phyloP scores from a whole-genome alignment of 1,140 invertebrate species.

The Andrena cerasifolii region DNA sequence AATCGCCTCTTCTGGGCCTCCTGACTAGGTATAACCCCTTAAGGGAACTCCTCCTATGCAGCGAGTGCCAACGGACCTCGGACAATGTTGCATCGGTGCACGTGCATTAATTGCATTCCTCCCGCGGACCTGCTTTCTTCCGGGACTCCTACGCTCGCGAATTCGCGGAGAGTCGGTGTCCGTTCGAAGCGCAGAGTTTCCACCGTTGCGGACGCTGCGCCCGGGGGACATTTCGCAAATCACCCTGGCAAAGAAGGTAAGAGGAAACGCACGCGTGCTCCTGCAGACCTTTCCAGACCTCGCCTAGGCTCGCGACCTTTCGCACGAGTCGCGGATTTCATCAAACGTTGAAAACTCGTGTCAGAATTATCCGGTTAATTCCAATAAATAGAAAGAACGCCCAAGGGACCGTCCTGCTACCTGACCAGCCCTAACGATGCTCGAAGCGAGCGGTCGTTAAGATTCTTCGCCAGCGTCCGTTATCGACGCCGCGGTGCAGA shows the following conservation, averaged over 20 bases:
- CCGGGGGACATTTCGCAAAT: slow-evolving; percentile 1
- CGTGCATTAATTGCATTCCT: slow-evolving; percentile 48
- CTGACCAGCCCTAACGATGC: background rate
- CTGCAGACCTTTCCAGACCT: background rate
- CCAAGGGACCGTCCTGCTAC: too few relatives aligned
- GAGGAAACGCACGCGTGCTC: background rate
- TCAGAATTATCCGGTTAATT: too few relatives aligned
- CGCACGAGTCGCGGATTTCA: background rate
- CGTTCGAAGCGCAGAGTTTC: background rate
- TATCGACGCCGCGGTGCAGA: background rate
- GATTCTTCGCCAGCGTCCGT: background rate
- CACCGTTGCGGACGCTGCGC: background rate
- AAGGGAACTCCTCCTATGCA: too few relatives aligned
- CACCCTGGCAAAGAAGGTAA: background rate
- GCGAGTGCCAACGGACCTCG: too few relatives aligned
- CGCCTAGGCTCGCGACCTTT: background rate
- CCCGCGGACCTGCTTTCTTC: background rate
- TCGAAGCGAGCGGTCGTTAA: background rate
- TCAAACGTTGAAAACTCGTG: background rate
- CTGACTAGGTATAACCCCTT: too few relatives aligned
- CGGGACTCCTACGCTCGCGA: slow-evolving; percentile 16
- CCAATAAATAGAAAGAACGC: too few relatives aligned
- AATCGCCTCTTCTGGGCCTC: too few relatives aligned
- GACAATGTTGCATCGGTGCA: slow-evolving; percentile 4
- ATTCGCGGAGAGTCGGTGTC: background rate